Evolutionary conservation across 2,797 vertebrate species (phyloP).

Genomic region (Etheostoma perlongum): DNA sequence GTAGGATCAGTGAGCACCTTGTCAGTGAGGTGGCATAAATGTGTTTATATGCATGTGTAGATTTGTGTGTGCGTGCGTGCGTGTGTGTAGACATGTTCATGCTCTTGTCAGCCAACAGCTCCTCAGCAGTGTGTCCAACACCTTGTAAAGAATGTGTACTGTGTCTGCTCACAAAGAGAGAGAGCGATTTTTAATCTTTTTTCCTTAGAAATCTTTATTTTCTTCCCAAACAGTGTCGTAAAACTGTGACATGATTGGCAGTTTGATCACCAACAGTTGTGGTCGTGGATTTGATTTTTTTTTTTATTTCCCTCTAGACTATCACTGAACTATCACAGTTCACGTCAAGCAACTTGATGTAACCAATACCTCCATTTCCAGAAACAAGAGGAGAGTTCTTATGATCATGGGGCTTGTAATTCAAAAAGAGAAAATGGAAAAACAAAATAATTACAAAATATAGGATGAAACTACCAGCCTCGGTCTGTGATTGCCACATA

Average conservation of each 20-base stretch:
- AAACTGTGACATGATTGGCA: conserved; percentile 42
- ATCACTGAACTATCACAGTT: conserved; percentile 2
- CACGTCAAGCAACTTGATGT: neutral
- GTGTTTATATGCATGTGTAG: conserved; percentile 33
- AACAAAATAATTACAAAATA: neutral
- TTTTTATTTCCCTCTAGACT: conserved; percentile 17
- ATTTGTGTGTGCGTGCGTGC: conserved; percentile 22
- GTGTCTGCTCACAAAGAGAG: conserved; percentile 46
- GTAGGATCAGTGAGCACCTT: conserved; percentile 67
- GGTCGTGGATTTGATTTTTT: neutral
- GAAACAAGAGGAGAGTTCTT: neutral
- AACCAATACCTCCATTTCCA: neutral
- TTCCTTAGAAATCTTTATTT: conserved; percentile 5
- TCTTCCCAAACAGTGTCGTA: conserved; percentile 41
- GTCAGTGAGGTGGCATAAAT: conserved; percentile 66
- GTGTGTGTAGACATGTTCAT: conserved; percentile 43
- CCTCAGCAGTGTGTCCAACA: conserved; percentile 67
- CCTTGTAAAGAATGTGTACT: conserved; percentile 77
- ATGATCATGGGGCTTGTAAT: neutral
- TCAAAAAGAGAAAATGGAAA: neutral
- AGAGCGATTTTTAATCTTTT: neutral
- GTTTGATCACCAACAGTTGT: conserved; percentile 38
- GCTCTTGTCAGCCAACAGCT: conserved; percentile 74
- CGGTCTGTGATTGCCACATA: neutral
- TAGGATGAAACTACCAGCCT: neutral